These are phyloP conservation scores for Gymnoscelis rufifasciata DNA, from an alignment of 2,888 invertebrate genomes.

Conservation along the genomic window DNA sequence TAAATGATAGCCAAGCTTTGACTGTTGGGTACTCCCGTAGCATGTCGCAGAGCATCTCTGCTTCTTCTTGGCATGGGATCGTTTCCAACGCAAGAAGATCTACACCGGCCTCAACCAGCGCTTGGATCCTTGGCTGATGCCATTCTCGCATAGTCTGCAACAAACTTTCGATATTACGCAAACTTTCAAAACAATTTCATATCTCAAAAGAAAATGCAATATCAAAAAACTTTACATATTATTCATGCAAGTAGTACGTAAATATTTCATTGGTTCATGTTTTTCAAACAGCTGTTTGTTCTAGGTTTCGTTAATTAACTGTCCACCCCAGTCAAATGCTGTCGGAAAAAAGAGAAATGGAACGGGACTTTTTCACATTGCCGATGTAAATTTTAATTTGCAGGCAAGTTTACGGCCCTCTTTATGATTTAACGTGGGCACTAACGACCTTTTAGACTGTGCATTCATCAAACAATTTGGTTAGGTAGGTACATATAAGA, in stretches of 20 bases:
- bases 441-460: constrained; percentile 68
- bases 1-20: constrained; percentile 93
- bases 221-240: constrained; percentile 30
- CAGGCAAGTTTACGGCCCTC: constrained; percentile 72
- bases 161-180: constrained; percentile 8
- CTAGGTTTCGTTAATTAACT: constrained; percentile 72
- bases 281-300: constrained; percentile 58
- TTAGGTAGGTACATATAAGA: not conserved
- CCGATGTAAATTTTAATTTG: constrained; percentile 78
- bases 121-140: constrained; percentile 90
- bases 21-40: constrained; percentile 87
- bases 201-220: constrained; percentile 17
- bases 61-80: constrained; percentile 92
- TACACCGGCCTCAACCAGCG: constrained; percentile 88
- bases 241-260: constrained; percentile 26
- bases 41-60: constrained; percentile 88
- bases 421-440: constrained; percentile 70
- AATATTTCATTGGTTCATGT: constrained; percentile 41
- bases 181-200: constrained; percentile 18
- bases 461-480: constrained; percentile 57
- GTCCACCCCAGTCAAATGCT: constrained; percentile 67
- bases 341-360: constrained; percentile 62
- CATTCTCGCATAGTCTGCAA: constrained; percentile 84
- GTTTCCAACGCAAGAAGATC: constrained; percentile 95
- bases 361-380: constrained; percentile 72